Evolutionary conservation across 2,888 invertebrate genomes (phyloP), one percentile per base, ranked within the genome.

Genomic region (Graphium colonna): DNA sequence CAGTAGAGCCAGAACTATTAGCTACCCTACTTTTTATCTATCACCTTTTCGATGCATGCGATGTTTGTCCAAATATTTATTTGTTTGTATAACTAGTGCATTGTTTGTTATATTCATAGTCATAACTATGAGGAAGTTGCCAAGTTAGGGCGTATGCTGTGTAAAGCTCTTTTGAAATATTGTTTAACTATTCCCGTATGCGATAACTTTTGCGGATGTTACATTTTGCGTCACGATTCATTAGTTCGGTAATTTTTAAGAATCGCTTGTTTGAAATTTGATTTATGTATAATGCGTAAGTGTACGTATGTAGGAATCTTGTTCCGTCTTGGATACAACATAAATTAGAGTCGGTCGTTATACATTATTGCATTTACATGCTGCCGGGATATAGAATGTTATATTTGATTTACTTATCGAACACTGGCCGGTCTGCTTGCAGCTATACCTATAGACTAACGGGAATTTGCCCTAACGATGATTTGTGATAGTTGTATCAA

Each of bases 151-250:
- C n/a, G n/a, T 13, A n/a, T 9, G n/a, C 13, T 12, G 7, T 3
- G 7, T 13, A 5, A 36, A 12, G 36, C 36, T n/a, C 12, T 36
- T 36, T 36, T 12, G 31, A 36, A 36, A 36, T 36, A 12, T 12
- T 12, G 36, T 48, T n/a, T 21, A 12, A 9, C 21, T 48, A 21
- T 58, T 40, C 18, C 28, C 46, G 46, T 44, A 55, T 46, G 12
- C 55, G 42, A 49, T 44, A 49, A 57, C 47, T 26, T 31, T 40
- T 58, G 52, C 57, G 62, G 62, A 43, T 45, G 53, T 56, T 62
- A 60, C 58, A 62, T 59, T 63, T 64, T 63, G 62, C 60, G 65
- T 64, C 62, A 63, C 62, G 63, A 58, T 63, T 63, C 56, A 71
- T 66, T 65, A 61, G 62, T 47, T 64, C 60, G 58, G 60, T 67